phyloP scores from a whole-genome alignment of 2,797 vertebrate species.

The Babyrousa celebensis region DNA sequence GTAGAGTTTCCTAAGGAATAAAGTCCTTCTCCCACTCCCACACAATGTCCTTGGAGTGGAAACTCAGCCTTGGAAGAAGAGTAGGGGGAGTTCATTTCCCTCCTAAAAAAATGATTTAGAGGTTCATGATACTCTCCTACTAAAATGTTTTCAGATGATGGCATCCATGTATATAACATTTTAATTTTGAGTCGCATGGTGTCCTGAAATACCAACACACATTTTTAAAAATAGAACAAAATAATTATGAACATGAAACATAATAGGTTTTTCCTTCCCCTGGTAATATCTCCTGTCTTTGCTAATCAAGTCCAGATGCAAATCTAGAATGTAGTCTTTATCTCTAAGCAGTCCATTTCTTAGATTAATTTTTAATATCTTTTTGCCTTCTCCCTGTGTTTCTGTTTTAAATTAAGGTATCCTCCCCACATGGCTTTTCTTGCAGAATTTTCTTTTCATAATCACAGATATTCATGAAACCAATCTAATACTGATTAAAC shows the following conservation, averaged over 20 bases:
- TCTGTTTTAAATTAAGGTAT: conserved; percentile 46
- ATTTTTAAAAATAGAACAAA: conserved; percentile 38
- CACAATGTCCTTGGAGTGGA: not conserved
- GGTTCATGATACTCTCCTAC: not conserved
- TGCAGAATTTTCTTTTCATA: not conserved
- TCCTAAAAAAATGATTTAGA: not conserved
- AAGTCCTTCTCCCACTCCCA: not conserved
- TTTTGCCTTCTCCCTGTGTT: not conserved
- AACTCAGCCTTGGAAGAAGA: not conserved
- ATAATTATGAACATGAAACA: conserved; percentile 28
- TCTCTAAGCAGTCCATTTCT: conserved; percentile 11
- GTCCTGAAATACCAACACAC: not conserved
- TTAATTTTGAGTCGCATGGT: conserved; percentile 41
- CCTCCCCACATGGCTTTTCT: not conserved
- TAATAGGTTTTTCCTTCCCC: not conserved
- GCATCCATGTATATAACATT: not conserved
- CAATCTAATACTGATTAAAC: not conserved
- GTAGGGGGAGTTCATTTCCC: not conserved
- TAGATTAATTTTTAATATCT: not conserved
- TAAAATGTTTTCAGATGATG: conserved; percentile 1
- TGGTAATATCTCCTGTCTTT: not conserved
- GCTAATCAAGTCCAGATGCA: not conserved
- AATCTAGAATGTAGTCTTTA: not conserved
- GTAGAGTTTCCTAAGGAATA: not conserved
- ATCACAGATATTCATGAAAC: conserved; percentile 33